Conservation (phyloP, 2,797 vertebrate genomes). For the Rhinogobio ventralis region DNA sequence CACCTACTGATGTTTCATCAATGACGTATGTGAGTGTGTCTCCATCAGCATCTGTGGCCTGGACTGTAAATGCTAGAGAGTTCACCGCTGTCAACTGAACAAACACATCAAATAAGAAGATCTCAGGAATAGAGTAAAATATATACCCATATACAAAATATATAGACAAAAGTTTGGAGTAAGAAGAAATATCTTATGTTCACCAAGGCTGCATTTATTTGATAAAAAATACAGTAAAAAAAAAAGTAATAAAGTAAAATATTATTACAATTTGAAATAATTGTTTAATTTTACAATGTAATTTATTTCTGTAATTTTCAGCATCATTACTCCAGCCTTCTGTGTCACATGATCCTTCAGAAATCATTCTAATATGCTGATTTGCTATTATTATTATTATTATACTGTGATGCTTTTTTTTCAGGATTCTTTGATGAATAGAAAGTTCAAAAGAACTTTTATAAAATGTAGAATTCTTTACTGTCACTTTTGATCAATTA, state of each 20-base stretch:
- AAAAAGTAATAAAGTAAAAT: background rate
- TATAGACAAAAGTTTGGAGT: background rate
- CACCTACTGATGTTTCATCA: conserved; percentile 79
- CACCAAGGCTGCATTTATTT: background rate
- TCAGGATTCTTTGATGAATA: background rate
- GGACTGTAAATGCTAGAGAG: conserved; percentile 78
- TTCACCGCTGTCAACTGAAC: conserved; percentile 78
- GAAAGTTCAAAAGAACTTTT: background rate
- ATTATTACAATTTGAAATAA: background rate
- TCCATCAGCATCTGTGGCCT: conserved; percentile 79
- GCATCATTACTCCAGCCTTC: background rate
- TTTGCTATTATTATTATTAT: background rate
- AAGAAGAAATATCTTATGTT: background rate
- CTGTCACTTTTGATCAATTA: background rate
- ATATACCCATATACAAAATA: background rate
- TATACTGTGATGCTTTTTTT: background rate
- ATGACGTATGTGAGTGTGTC: conserved; percentile 83
- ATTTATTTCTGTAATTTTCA: background rate
- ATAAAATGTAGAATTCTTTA: background rate
- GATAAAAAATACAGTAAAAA: background rate
- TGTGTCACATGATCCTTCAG: background rate
- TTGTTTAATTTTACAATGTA: background rate
- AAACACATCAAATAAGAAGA: conserved; percentile 5
- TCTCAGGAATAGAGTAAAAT: background rate
- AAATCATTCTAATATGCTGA: background rate